These are phyloP conservation scores for Calephelis perditalis DNA, from an alignment of 2,888 invertebrate genomes.

Conservation along the genomic window DNA sequence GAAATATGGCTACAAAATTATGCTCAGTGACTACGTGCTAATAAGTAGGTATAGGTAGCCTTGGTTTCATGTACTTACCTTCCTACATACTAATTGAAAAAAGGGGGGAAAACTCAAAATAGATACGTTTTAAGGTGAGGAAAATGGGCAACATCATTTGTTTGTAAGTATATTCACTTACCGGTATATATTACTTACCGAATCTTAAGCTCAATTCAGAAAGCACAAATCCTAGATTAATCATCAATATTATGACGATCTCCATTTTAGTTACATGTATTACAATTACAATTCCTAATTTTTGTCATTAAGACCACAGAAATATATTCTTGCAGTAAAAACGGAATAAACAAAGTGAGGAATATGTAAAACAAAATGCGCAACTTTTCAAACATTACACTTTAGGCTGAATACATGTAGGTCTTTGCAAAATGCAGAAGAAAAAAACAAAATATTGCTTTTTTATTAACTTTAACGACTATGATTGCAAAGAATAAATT, in stretches of 20 bases:
- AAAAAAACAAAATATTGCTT: not conserved
- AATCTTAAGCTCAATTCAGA: constrained; percentile 59
- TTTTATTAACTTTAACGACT: too few relatives aligned
- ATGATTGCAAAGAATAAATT: too few relatives aligned
- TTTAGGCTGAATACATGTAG: constrained; percentile 19
- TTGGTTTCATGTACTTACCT: too few relatives aligned
- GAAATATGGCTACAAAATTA: too few relatives aligned
- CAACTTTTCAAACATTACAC: constrained; percentile 59
- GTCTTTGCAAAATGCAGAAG: constrained; percentile 12
- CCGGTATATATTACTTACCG: constrained; percentile 44
- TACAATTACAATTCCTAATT: constrained; percentile 48
- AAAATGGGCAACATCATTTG: too few relatives aligned
- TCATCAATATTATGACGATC: constrained; percentile 43
- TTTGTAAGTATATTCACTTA: too few relatives aligned
- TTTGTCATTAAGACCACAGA: constrained; percentile 58
- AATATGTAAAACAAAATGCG: constrained; percentile 61
- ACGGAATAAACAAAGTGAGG: constrained; percentile 58
- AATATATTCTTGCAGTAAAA: constrained; percentile 65
- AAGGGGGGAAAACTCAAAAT: too few relatives aligned
- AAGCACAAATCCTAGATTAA: constrained; percentile 49
- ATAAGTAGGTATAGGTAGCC: too few relatives aligned
- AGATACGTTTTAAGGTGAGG: too few relatives aligned
- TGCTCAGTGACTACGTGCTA: too few relatives aligned
- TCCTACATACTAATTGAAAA: too few relatives aligned
- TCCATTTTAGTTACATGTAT: constrained; percentile 45